Evolutionary conservation across 1,140 invertebrate genomes (phyloP), one percentile per base, ranked within the genome.

Genomic region (Drosophila erecta): DNA sequence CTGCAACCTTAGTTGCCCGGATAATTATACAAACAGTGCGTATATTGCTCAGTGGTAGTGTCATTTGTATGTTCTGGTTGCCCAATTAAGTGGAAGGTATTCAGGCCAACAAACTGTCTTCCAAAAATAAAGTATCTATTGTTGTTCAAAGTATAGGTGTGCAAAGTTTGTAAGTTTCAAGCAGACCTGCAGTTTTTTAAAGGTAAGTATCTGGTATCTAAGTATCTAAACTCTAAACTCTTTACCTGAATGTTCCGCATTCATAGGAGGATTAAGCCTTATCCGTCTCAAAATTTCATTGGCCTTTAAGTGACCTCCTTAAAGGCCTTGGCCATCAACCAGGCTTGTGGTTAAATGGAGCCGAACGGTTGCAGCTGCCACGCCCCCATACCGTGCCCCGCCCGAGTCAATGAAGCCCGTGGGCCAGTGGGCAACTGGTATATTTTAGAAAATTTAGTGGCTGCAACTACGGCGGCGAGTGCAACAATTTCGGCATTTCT

Each of bases 371-470:
- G 38, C 33, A 33, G 54, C 62, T 84, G 60, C 73, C 50, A 56
- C 58, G 43, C 8, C 27, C 47, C 27, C 11, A 46, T 20, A 17
- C 12, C 46, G 5, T 14, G 17, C 37, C 10, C 38, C 47, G 33
- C 24, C 11, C 27, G 6, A 17, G 44, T 7, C 43, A 60, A 61
- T 44, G 37, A 69, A 77, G 55, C 64, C 64, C 43, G 17, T 64
- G 59, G 64, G 59, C 35, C 46, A 38, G 50, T 40, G 50, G 35
- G 47, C 37, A 24, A 59, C 35, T 62, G 77, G 47, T 81, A 66
- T 60, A 79, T 84, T 84, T 84, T 66, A 69, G 75, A 76, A 55
- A 81, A 74, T 85, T 74, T 85, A 81, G 73, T 70, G 64, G 73
- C 73, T 17, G 47, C 51, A 41, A 61, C 65, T 76, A 51, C 38